Percentiles rank a stretch among this genome's conserved stretches.
These are phyloP conservation scores for Paedocypris sp. DNA, from an alignment of 2,113 vertebrate species.

Conservation along the genomic window DNA sequence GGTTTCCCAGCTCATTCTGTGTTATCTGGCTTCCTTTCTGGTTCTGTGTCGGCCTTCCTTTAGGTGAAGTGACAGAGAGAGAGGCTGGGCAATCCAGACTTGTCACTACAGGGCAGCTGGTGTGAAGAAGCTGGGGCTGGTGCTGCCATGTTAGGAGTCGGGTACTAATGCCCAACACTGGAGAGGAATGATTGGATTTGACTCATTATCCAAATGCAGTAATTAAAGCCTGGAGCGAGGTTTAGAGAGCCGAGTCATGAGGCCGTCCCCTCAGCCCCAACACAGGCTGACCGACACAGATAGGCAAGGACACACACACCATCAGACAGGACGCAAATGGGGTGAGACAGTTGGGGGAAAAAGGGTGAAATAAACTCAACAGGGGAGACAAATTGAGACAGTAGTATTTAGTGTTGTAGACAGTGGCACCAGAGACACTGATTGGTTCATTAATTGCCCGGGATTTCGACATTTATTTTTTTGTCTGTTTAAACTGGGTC, in stretches of 20 bases:
- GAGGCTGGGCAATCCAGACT: background rate
- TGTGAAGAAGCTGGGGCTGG: constrained; percentile 43
- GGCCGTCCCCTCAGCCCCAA: constrained; percentile 6
- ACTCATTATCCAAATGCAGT: constrained; percentile 62
- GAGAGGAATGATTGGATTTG: constrained; percentile 63
- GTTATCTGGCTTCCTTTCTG: background rate
- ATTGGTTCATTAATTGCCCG: constrained; percentile 29
- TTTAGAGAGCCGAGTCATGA: constrained; percentile 33
- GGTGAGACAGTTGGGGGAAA: constrained; percentile 8
- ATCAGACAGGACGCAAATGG: constrained; percentile 3
- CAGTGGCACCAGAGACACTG: constrained; percentile 17
- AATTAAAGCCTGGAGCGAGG: constrained; percentile 63
- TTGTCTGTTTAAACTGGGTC: constrained; percentile 10
- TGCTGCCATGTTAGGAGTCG: constrained; percentile 52
- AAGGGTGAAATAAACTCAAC: background rate
- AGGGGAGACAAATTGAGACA: background rate
- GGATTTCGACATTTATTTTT: constrained; percentile 7
- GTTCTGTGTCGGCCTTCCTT: background rate
- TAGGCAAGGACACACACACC: no score
- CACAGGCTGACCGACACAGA: constrained; percentile 1
- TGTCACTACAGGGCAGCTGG: constrained; percentile 51
- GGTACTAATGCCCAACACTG: constrained; percentile 60
- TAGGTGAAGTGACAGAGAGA: background rate
- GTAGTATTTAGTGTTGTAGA: background rate
- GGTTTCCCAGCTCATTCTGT: background rate